A percentile compares a stretch with the other conserved stretches of the same genome.
These are phyloP conservation scores for Heterocephalus glaber DNA, from an alignment of 2,113 vertebrate genomes.

Conservation along the genomic window DNA sequence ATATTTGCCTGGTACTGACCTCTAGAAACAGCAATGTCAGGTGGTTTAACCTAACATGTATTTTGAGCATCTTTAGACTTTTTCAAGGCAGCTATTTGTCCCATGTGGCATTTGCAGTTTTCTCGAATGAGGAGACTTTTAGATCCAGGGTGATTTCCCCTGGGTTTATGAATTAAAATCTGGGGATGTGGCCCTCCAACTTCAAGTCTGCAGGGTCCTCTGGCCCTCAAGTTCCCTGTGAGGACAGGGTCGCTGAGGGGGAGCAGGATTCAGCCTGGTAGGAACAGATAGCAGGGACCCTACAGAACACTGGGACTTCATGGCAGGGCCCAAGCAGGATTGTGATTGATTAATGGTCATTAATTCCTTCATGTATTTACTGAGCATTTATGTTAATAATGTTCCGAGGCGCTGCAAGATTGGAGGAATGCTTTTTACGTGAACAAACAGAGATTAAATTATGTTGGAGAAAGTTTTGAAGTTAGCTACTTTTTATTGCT, in stretches of 20 bases:
- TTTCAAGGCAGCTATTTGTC: background rate
- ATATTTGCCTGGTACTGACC: background rate
- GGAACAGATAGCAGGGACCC: background rate
- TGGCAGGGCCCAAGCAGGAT: background rate
- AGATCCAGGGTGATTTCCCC: background rate
- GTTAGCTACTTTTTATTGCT: conserved; percentile 56
- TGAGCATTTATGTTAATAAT: conserved; percentile 69
- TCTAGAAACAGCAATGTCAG: background rate
- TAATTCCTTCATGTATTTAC: conserved; percentile 49
- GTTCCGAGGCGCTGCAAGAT: conserved; percentile 44
- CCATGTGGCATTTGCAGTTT: background rate
- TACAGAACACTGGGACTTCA: background rate
- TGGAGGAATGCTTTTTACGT: background rate
- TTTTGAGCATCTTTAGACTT: background rate
- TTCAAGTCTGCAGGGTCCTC: background rate
- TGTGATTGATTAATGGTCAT: conserved; percentile 68
- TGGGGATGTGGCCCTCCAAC: background rate
- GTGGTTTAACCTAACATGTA: background rate
- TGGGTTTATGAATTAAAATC: background rate
- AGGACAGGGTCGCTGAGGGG: background rate
- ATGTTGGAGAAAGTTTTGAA: conserved; percentile 71
- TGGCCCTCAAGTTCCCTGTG: background rate
- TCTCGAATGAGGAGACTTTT: background rate
- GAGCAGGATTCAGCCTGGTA: background rate
- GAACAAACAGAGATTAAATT: conserved; percentile 66